Percentiles rank a stretch among this genome's conserved stretches.
phyloP scores from a whole-genome alignment of 1,140 invertebrate genomes.

The Drosophila pandora region DNA sequence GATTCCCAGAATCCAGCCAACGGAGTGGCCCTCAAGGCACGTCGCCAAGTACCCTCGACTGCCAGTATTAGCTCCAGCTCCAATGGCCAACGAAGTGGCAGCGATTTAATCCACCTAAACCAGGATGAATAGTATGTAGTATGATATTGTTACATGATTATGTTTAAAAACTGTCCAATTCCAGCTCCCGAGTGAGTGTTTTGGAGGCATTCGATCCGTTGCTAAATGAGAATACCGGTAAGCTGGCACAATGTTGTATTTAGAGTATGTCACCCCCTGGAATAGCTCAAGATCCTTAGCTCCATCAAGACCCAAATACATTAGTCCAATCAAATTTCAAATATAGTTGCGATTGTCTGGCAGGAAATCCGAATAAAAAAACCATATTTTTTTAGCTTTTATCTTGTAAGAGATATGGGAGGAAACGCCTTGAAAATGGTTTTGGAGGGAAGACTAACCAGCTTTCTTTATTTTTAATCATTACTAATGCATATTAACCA shows the following conservation, averaged over 20 bases:
- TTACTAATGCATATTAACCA: background rate
- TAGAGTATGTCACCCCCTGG: conserved; percentile 15
- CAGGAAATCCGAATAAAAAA: conserved; percentile 6
- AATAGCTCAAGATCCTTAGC: conserved; percentile 7
- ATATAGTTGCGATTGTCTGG: background rate
- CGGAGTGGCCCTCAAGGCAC: conserved; percentile 23
- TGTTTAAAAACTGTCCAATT: conserved; percentile 23
- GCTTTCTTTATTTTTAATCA: background rate
- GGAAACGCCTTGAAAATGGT: background rate
- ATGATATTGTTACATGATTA: too few relatives aligned
- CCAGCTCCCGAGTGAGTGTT: conserved; percentile 88
- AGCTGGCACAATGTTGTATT: conserved; percentile 38
- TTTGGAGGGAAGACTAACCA: background rate
- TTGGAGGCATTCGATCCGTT: conserved; percentile 93
- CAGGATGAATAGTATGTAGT: conserved; percentile 75
- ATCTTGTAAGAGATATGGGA: background rate
- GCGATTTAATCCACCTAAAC: conserved; percentile 85
- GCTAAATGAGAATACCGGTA: conserved; percentile 84
- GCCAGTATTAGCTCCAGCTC: conserved; percentile 2
- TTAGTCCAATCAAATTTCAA: conserved; percentile 3
- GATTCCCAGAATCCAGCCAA: conserved; percentile 17
- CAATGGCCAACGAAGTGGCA: conserved; percentile 54
- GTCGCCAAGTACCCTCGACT: conserved; percentile 20
- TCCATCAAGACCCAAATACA: background rate
- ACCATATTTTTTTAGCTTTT: background rate